phyloP scores from a whole-genome alignment of 2,113 vertebrate genomes.

The Toxotes jaculatrix region DNA sequence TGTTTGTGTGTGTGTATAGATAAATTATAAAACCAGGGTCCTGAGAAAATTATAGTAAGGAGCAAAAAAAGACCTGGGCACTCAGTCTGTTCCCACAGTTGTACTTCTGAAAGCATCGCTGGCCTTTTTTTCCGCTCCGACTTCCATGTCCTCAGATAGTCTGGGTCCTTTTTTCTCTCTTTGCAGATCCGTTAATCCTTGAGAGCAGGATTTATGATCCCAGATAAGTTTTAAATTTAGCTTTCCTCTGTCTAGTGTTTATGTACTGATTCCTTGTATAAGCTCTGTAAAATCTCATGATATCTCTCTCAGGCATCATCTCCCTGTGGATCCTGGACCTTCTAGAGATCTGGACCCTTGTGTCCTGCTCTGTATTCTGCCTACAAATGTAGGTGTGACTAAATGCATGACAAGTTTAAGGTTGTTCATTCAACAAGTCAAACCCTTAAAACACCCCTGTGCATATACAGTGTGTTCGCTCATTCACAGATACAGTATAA shows the following conservation, averaged over 20 bases:
- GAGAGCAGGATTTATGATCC: slow-evolving; percentile 3
- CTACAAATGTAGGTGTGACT: not conserved
- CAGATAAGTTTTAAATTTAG: not conserved
- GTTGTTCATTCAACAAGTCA: not conserved
- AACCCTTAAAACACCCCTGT: not conserved
- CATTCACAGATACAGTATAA: not conserved
- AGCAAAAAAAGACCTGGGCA: not conserved
- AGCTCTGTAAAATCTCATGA: not conserved
- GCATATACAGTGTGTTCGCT: not conserved
- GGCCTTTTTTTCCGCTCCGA: not conserved
- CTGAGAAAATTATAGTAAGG: not conserved
- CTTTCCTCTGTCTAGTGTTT: not conserved
- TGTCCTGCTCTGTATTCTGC: too few relatives aligned
- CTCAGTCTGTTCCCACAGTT: not conserved
- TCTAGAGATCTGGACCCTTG: not conserved
- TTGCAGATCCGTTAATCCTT: not conserved
- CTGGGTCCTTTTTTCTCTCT: not conserved
- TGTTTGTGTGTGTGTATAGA: not conserved
- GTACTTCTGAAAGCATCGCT: not conserved
- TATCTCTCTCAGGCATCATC: not conserved
- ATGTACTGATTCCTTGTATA: not conserved
- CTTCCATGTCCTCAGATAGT: not conserved
- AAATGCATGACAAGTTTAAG: not conserved
- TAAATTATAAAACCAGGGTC: not conserved
- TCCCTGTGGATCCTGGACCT: not conserved